These are phyloP conservation scores for Thymelicus acteon DNA, from an alignment of 2,888 invertebrate species.

Conservation along the genomic window DNA sequence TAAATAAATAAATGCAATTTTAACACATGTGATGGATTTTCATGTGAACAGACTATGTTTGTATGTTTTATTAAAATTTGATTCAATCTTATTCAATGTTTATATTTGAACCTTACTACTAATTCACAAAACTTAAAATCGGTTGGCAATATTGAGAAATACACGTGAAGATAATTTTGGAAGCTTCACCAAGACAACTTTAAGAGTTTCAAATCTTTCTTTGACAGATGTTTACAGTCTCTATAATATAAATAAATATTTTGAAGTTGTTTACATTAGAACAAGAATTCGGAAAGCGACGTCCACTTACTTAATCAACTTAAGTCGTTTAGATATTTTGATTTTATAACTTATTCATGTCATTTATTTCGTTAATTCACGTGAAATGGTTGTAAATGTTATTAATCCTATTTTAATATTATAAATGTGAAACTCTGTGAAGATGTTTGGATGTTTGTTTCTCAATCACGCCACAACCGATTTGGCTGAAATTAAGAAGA, in stretches of 20 bases:
- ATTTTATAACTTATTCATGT: conserved; percentile 15
- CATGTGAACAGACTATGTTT: conserved; percentile 25
- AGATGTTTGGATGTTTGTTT: no score
- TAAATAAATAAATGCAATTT: conserved; percentile 25
- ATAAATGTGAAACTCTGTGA: no score
- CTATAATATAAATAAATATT: conserved; percentile 69
- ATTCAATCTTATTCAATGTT: conserved; percentile 7
- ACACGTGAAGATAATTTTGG: conserved; percentile 43
- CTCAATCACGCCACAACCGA: no score
- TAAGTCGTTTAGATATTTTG: not conserved
- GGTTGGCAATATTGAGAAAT: conserved; percentile 25
- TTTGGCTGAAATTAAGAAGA: no score
- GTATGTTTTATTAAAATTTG: conserved; percentile 22
- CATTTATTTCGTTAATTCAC: no score
- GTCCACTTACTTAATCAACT: conserved; percentile 31
- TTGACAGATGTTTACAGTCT: conserved; percentile 69
- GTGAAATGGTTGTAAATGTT: no score
- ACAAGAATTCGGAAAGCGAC: conserved; percentile 48
- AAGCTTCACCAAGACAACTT: conserved; percentile 51
- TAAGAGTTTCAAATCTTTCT: conserved; percentile 61
- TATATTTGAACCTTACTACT: conserved; percentile 5
- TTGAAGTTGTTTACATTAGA: conserved; percentile 64
- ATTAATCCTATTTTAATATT: no score
- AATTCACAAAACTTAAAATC: not conserved
- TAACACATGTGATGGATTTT: conserved; percentile 26